Evolutionary conservation across 2,888 invertebrate genomes (phyloP).

Genomic region (Apoda limacodes): DNA sequence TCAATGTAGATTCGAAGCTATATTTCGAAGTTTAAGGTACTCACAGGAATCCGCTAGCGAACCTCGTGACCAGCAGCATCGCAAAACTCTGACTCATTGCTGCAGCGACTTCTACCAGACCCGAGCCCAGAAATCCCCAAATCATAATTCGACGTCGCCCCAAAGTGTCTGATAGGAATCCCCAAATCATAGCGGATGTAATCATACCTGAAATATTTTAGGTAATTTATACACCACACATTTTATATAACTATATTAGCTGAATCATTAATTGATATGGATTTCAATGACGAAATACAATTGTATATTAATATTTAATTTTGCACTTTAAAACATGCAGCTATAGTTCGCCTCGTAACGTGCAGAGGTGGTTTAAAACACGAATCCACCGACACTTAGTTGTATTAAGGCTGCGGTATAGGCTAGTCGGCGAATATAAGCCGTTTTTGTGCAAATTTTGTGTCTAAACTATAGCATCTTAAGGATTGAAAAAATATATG

Average conservation of each 20-base stretch:
- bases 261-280: not conserved
- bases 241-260: constrained; percentile 1
- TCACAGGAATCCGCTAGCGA: constrained; percentile 81
- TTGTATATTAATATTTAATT: constrained; percentile 1
- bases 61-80: constrained; percentile 77
- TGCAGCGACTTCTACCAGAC: constrained; percentile 72
- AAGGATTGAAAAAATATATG: no score
- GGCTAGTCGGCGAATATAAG: no score
- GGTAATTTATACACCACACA: constrained; percentile 4
- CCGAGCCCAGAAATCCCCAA: constrained; percentile 74
- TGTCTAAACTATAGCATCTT: no score
- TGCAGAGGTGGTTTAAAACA: no score
- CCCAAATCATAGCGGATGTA: constrained; percentile 80
- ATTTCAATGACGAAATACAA: not conserved
- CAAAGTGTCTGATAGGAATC: constrained; percentile 79
- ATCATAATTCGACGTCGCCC: constrained; percentile 77
- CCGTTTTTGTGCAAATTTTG: no score
- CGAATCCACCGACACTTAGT: no score
- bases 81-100: constrained; percentile 75
- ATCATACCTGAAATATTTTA: constrained; percentile 75
- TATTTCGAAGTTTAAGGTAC: no score
- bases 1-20: no score
- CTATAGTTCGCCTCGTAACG: no score
- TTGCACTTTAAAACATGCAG: no score
- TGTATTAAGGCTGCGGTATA: no score